Evolutionary conservation across 2,113 vertebrate species (phyloP).

Genomic region (Corapipo altera): DNA sequence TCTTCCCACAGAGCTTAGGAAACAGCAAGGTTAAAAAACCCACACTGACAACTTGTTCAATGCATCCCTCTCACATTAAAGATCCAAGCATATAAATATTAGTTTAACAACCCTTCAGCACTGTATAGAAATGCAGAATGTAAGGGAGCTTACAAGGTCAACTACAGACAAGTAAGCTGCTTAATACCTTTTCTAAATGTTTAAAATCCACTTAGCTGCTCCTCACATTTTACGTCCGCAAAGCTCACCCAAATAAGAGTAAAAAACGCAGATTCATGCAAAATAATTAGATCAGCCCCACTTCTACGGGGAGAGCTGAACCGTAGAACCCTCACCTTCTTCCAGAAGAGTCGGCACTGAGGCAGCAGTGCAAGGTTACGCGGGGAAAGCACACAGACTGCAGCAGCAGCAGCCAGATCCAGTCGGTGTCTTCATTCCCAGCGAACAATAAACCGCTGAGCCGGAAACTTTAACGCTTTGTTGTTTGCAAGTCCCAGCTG

Average conservation of each 20-base stretch:
- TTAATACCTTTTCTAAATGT: constrained; percentile 6
- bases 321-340: constrained; percentile 18
- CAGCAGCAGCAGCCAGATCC: constrained; percentile 32
- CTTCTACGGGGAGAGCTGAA: not conserved
- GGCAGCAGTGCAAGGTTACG: constrained; percentile 47
- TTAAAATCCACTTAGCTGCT: not conserved
- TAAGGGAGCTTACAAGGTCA: constrained; percentile 39
- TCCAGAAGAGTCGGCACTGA: constrained; percentile 13
- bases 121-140: not conserved
- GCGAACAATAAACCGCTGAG: constrained; percentile 10
- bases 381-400: not conserved
- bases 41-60: not conserved
- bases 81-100: not conserved
- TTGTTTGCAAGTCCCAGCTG: not conserved
- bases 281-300: not conserved
- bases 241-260: not conserved
- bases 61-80: not conserved
- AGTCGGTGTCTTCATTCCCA: constrained; percentile 42
- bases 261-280: not conserved
- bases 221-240: not conserved
- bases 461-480: constrained; percentile 55
- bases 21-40: not conserved
- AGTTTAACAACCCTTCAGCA: not conserved
- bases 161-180: not conserved
- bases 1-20: not conserved